Base-by-base conservation (phyloP, 2,888 invertebrate genomes). In the Zaprionus lineosus region DNA sequence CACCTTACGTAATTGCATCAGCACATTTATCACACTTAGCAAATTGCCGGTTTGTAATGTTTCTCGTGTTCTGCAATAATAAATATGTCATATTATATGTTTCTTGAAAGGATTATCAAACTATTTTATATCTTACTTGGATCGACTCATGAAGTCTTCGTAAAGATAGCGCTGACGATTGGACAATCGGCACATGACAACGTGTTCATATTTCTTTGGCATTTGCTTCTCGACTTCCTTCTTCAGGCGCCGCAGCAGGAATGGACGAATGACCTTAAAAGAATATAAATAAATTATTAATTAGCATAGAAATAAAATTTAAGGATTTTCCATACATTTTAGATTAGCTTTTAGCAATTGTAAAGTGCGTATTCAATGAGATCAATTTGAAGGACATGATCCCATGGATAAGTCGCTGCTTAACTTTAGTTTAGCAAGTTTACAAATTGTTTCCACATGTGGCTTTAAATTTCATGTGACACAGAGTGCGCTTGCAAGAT, bases 111-210 rank as follows among this genome's bases (percentile, higher is more conserved):
- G 24, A 8, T 24, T 24, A 3, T 21, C 21, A 7, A 24, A 24
- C 24, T n/a, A n/a, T n/a, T n/a, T n/a, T n/a, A n/a, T n/a, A n/a
- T n/a, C n/a, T 92, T 91, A 96, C 96, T 96, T 95, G 87, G 98
- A 94, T 84, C 97, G 93, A 47, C 97, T 95, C 98, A 99, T 99
- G 91, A 99, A 99, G 91, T 99, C 99, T 91, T 99, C 99, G 91
- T 99, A 99, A 57, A 99, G 92, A 91, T 94, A 98, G 67, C 99
- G 93, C 91, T 99, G 99, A 26, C 99, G 92, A 91, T 98, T 98
- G 26, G 99, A 97, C 75, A 99, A 92, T 41, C 97, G 93, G 88
- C 98, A 98, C 93, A 97, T 93, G 15, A 98, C 92, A 72, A 98
- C 94, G 91, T 98, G 98, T 90, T 99, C 98, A 90, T 96, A 97